These are phyloP conservation scores for Lacerta bilineata DNA, from an alignment of 2,797 vertebrate species.

Conservation along the genomic window DNA sequence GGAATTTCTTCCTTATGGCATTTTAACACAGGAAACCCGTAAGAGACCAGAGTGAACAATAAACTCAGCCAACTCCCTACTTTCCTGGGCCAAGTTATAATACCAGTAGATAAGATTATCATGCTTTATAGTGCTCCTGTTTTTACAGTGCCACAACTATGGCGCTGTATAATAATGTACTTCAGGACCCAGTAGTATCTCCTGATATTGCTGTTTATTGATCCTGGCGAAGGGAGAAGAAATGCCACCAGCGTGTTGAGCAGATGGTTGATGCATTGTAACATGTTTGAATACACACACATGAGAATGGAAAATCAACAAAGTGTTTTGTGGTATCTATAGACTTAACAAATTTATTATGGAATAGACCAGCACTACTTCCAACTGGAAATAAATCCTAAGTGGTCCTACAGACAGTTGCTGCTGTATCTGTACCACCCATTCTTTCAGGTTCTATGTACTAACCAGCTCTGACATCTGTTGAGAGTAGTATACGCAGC, in stretches of 20 bases:
- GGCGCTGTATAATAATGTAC: not conserved
- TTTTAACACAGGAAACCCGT: constrained; percentile 13
- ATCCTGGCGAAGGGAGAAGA: not conserved
- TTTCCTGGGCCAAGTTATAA: constrained; percentile 42
- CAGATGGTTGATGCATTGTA: not conserved
- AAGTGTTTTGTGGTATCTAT: too few species aligned
- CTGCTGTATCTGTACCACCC: not conserved
- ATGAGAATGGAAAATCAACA: too few species aligned
- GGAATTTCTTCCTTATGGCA: constrained; percentile 32
- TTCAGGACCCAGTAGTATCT: not conserved
- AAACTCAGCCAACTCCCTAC: constrained; percentile 13
- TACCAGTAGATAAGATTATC: constrained; percentile 55
- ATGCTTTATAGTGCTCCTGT: constrained; percentile 37
- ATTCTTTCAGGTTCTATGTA: not conserved
- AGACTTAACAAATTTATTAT: not conserved
- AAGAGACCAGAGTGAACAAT: constrained; percentile 13
- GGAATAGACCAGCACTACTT: not conserved
- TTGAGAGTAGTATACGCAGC: not conserved
- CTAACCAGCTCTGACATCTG: too few species aligned
- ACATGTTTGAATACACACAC: too few species aligned
- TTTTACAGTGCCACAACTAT: not conserved
- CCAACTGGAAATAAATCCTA: not conserved
- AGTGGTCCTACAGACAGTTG: too few species aligned
- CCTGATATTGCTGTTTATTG: constrained; percentile 1
- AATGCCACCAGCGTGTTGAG: not conserved